Base-by-base conservation (phyloP, 2,888 invertebrate species). In the Chrysolina haemoptera region DNA sequence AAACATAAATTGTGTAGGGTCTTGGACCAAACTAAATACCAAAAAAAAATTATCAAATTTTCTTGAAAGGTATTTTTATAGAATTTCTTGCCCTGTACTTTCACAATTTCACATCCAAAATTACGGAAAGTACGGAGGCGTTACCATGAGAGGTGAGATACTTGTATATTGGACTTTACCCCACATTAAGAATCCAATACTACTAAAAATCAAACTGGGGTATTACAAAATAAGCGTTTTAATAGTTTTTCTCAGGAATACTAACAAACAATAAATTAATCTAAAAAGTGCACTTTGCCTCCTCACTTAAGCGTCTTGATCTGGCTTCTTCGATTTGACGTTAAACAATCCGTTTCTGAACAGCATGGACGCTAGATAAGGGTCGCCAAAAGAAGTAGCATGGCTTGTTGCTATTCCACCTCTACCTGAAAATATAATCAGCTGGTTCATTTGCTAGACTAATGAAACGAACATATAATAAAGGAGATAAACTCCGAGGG, bases 341-440 rank as follows among this genome's bases (percentile, higher is more conserved):
- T 76, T 81, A 53, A 78, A 74, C 35, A 81, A 55, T 2, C 80
- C 81, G 12, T 84, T 83, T 79, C 83, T 86, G 79, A 84, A 78
- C 80, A 87, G 77, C 83, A 88, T 84, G 88, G 74, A 89, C 86
- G 83, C 91, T 87, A 86, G 77, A 73, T 84, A 85, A 0, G 92
- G 90, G 63, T 90, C 90, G 4, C 93, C 93, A 82, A 93, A 94
- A 0, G 93, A 92, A 0, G 93, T 93, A 0, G 94, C 94, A 78
- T 94, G 93, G 78, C 93, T 93, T 73, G 91, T 92, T 12, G 94
- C 94, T 1, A 93, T 91, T 1, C 94, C 94, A 3, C 93, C 92
- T 53, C 53, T 67, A 12, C 67, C 59, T 59, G 59, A 12, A 5
- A 55, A 55, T 11, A 12, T 12, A 46, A 55, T 55, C 4, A 22